Base-by-base conservation (phyloP, 2,113 vertebrate genomes). In the Andinoacara biseriatus region DNA sequence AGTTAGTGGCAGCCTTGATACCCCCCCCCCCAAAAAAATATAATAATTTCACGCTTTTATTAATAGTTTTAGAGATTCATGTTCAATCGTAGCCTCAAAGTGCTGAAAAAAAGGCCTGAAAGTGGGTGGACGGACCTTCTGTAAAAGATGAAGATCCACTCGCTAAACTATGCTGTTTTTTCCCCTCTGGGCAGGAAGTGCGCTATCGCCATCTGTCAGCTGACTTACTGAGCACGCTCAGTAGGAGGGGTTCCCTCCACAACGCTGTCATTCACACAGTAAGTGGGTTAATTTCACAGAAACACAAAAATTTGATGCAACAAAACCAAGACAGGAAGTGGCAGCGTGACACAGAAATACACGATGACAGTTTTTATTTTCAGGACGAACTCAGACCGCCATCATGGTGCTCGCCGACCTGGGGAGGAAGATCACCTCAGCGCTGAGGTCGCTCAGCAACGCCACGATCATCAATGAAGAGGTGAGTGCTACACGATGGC, bases 381-480 rank as follows among this genome's bases (percentile, higher is more conserved):
- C 76, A 91, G 91, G 85, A 49, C 33, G 18, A 20, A 3, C 1
- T 75, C 57, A 69, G 69, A 80, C 33, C 33, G 94, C 93, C 96
- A 97, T 95, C 89, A 99, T 99, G 98, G 98, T 99, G 93, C 95
- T 99, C 63, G 98, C 98, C 65, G 98, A 99, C 90, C 95, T 99
- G 84, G 98, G 98, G 89, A 97, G 98, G 91, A 99, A 99, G 95
- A 99, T 99, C 93, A 99, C 98, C 76, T 98, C 98, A 61, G 98
- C 98, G 29, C 95, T 99, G 93, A 97, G 98, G 93, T 99, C 98
- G 0, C 94, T 99, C 95, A 99, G 98, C 96, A 99, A 99, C 88
- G 98, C 98, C 92, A 99, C 98, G 0, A 99, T 99, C 91, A 99
- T 99, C 95, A 99, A 99, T 87, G 98, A 99, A 84, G 98, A 99